Evolutionary conservation across 2,797 vertebrate genomes (phyloP).

Genomic region (Aeoliscus strigatus): DNA sequence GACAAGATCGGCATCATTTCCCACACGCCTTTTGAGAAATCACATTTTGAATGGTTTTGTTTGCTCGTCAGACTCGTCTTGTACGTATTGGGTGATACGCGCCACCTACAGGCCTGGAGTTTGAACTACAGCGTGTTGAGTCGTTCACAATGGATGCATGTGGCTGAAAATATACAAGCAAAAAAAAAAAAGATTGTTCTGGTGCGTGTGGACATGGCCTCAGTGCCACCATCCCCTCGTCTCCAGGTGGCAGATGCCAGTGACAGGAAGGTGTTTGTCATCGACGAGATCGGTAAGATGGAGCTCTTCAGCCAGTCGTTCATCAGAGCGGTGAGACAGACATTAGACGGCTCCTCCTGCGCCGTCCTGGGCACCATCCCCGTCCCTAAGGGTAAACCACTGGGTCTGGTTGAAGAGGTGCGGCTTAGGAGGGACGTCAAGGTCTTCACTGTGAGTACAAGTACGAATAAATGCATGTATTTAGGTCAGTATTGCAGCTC

Average conservation of each 20-base stretch:
- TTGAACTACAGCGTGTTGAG: no score
- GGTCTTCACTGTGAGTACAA: constrained; percentile 85
- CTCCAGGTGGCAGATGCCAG: constrained; percentile 60
- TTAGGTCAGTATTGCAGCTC: constrained; percentile 40
- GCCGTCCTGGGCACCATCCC: constrained; percentile 90
- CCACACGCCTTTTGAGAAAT: no score
- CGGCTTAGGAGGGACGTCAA: constrained; percentile 80
- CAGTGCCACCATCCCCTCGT: neutral
- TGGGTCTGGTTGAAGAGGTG: constrained; percentile 91
- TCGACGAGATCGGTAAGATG: constrained; percentile 98
- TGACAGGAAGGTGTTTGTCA: constrained; percentile 78
- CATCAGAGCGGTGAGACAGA: constrained; percentile 80
- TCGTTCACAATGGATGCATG: no score
- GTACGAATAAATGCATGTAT: constrained; percentile 10
- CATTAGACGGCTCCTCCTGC: constrained; percentile 64
- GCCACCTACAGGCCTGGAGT: no score
- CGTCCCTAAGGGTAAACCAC: constrained; percentile 82
- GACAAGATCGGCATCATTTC: no score
- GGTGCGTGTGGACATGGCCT: no score
- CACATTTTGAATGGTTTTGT: no score
- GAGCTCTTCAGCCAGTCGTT: constrained; percentile 94
- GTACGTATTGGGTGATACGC: no score
- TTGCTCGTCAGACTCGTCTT: no score
- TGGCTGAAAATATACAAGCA: no score
- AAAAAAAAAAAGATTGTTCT: no score